phyloP scores from a whole-genome alignment of 2,888 invertebrate genomes.

The Acrobasis suavella region DNA sequence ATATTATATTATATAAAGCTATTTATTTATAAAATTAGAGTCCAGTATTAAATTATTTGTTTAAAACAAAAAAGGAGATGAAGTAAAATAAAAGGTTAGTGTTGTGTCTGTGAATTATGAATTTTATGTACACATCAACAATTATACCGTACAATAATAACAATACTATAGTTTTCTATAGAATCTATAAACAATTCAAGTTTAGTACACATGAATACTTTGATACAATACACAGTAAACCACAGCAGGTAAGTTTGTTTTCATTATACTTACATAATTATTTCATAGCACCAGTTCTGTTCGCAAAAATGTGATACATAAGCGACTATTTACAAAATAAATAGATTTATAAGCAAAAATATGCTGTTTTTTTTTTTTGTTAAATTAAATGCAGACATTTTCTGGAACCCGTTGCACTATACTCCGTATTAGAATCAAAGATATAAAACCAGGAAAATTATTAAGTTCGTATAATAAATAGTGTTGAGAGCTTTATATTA shows the following conservation, averaged over 20 bases:
- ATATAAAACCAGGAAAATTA: too few species aligned
- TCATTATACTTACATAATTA: neutral
- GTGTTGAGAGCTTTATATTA: too few species aligned
- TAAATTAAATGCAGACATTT: too few species aligned
- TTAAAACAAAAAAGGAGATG: conserved; percentile 35
- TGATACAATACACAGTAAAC: neutral
- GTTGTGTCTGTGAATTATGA: conserved; percentile 34
- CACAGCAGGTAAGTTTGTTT: neutral
- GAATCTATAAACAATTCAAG: conserved; percentile 31
- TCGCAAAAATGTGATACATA: neutral
- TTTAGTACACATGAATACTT: conserved; percentile 18
- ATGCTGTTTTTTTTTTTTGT: too few species aligned
- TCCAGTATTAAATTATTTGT: conserved; percentile 12
- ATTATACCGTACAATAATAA: conserved; percentile 48
- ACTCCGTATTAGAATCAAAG: too few species aligned
- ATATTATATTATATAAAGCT: too few species aligned
- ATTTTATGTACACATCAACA: conserved; percentile 73
- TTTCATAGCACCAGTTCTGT: neutral
- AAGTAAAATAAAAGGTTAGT: conserved; percentile 42
- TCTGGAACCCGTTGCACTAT: too few species aligned
- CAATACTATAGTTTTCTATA: conserved; percentile 35
- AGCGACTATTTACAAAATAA: too few species aligned
- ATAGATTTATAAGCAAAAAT: too few species aligned
- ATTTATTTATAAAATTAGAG: conserved; percentile 3
- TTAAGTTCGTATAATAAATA: too few species aligned